Evolutionary conservation across 92 coral and sea anemone genomes (phyloP).

Genomic region (Meandrina meandrites): DNA sequence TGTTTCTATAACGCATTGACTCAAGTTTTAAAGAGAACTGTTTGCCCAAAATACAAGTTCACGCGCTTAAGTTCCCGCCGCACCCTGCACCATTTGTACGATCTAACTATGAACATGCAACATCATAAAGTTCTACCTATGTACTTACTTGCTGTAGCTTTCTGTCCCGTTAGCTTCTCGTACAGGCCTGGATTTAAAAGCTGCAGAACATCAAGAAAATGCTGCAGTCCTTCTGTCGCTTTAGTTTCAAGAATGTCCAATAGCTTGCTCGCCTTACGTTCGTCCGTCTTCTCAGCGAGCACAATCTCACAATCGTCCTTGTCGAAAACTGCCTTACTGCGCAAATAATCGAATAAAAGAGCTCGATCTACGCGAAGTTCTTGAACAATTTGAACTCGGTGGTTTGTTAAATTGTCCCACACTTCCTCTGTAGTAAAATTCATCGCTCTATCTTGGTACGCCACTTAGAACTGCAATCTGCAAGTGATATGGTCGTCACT

Average conservation of each 20-base stretch:
- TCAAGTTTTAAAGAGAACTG: no score
- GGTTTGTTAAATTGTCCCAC: conserved; percentile 19
- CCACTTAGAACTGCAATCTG: no score
- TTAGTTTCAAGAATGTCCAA: conserved; percentile 46
- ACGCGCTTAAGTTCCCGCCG: no score
- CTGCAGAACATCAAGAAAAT: conserved; percentile 45
- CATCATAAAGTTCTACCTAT: no score
- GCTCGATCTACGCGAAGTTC: conserved; percentile 46
- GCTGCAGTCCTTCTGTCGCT: conserved; percentile 33
- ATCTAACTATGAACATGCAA: no score
- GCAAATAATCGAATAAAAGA: conserved; percentile 51
- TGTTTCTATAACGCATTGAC: no score
- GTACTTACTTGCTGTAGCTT: conserved; percentile 44
- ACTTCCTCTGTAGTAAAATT: not conserved
- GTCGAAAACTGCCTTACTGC: conserved; percentile 47
- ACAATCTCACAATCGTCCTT: conserved; percentile 44
- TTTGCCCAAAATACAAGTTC: no score
- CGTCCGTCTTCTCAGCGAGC: conserved; percentile 40
- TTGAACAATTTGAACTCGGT: conserved; percentile 39
- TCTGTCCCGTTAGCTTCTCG: conserved; percentile 47
- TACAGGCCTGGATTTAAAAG: conserved; percentile 47
- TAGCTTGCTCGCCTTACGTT: conserved; percentile 43
- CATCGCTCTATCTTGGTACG: not conserved
- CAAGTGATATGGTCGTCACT: no score
- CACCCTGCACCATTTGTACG: no score